Base-by-base conservation (phyloP, 2,113 vertebrate genomes). In the Sinocyclocheilus anshuiensis region DNA sequence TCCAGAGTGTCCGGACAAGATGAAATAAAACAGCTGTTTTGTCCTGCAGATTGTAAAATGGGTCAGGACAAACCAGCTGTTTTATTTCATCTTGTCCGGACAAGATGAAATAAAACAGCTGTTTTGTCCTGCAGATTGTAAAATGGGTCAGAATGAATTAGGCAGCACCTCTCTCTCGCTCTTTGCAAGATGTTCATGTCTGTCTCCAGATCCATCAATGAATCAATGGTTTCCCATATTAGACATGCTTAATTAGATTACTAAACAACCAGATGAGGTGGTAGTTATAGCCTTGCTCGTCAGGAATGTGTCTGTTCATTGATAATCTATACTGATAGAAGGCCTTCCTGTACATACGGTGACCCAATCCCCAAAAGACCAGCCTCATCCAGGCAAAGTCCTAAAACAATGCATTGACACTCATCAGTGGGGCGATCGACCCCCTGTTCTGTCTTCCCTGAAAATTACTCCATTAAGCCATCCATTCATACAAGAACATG, bases 361-460 rank as follows among this genome's bases (percentile, higher is more conserved):
- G 42, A 22, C 78, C 33, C 33, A 81, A 81, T 81, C 26, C 78
- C 78, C 36, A 65, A 63, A 63, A 42, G 78, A 81, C 78, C 12
- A 80, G 36, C 8, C 36, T 48, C 15, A 16, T 45, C 39, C 29
- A 82, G 80, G 83, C 55, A 77, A 59, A 29, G 36, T 57, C 29
- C 71, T 90, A 91, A 89, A 92, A 90, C 88, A 92, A 92, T 90
- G 87, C 93, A 93, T 92, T 90, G 92, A 89, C 90, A 89, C 83
- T 83, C 89, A 57, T 88, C 92, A 90, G 92, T 91, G 88, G 77
- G 22, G 87, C 26, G 84, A 93, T 91, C 90, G 91, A 87, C 90
- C 88, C 6, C 6, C 81, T 87, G 90, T 93, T 92, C 89, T 90
- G 93, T 84, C 50, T 55, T 75, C 87, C 88, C 84, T 91, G 90